phyloP scores from a whole-genome alignment of 2,888 invertebrate species.

The Oithona nana region DNA sequence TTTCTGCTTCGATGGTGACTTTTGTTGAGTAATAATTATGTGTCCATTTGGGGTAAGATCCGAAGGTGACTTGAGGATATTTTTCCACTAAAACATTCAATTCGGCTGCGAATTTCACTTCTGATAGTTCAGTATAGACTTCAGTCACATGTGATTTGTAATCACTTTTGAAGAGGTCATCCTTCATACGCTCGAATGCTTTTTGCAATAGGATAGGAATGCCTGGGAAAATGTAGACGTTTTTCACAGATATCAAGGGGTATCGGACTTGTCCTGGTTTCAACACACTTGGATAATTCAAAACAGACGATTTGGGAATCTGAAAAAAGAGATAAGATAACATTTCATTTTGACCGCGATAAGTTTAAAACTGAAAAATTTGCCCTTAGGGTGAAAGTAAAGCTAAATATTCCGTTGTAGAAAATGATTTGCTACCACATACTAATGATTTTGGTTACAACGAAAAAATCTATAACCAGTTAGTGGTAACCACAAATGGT shows the following conservation, averaged over 20 bases:
- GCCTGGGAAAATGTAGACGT: constrained; percentile 50
- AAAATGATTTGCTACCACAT: no score
- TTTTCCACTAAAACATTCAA: constrained; percentile 32
- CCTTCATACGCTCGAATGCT: constrained; percentile 24
- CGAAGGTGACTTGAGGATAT: constrained; percentile 34
- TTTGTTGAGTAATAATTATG: constrained; percentile 34
- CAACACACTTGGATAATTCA: background rate
- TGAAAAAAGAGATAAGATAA: no score
- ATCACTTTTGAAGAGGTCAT: constrained; percentile 25
- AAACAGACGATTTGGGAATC: background rate
- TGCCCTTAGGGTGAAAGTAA: no score
- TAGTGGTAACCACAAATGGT: no score
- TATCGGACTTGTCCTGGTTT: constrained; percentile 22
- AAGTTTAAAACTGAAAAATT: no score
- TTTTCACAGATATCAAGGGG: constrained; percentile 34
- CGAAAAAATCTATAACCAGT: no score
- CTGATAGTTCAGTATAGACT: constrained; percentile 25
- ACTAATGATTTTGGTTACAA: no score
- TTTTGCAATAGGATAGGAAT: constrained; percentile 33
- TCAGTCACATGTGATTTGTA: constrained; percentile 24
- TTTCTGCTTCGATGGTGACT: constrained; percentile 30
- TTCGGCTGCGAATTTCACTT: constrained; percentile 27
- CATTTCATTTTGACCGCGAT: background rate
- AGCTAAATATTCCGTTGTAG: no score
- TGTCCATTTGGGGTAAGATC: constrained; percentile 35